Percentiles rank a stretch among this genome's conserved stretches.
These are phyloP conservation scores for Astyanax mexicanus DNA, from an alignment of 2,797 vertebrate genomes.

Conservation along the genomic window DNA sequence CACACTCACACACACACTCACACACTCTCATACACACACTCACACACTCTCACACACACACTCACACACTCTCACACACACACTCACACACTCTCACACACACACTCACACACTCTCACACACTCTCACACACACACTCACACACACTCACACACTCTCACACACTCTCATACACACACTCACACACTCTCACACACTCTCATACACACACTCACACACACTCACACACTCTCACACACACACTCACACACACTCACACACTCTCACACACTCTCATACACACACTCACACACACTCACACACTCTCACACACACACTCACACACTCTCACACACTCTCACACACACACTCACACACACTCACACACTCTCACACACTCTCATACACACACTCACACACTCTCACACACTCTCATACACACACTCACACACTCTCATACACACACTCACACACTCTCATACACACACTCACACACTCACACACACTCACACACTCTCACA, in stretches of 20 bases:
- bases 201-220: too few species aligned
- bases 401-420: too few species aligned
- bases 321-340: slow-evolving; percentile 12
- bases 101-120: too few species aligned
- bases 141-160: slow-evolving; percentile 6
- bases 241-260: slow-evolving; percentile 5
- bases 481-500: slow-evolving; percentile 24
- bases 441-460: slow-evolving; percentile 12
- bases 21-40: slow-evolving; percentile 24
- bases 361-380: slow-evolving; percentile 6
- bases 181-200: slow-evolving; percentile 9
- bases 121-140: slow-evolving; percentile 27
- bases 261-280: slow-evolving; percentile 24
- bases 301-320: slow-evolving; percentile 10
- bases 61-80: slow-evolving; percentile 24
- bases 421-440: slow-evolving; percentile 22
- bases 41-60: slow-evolving; percentile 9
- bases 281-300: too few species aligned
- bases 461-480: slow-evolving; percentile 12
- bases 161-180: slow-evolving; percentile 27
- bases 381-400: slow-evolving; percentile 26
- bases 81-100: slow-evolving; percentile 5
- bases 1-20: not conserved
- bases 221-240: slow-evolving; percentile 25
- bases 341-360: slow-evolving; percentile 25